Conservation (phyloP, 2,797 vertebrate species). For the Tapera naevia region DNA sequence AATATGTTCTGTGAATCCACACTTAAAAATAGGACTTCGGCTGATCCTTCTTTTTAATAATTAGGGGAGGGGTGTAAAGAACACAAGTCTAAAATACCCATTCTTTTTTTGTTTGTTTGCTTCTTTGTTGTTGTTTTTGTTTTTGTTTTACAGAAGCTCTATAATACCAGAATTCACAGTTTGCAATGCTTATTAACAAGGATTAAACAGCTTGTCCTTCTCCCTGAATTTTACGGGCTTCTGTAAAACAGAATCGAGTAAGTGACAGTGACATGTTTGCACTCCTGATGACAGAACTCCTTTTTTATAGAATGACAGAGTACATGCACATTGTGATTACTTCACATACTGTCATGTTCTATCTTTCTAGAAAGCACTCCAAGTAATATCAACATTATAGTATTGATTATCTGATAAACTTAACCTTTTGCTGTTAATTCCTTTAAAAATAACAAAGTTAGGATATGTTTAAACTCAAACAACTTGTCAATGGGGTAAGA, state of each 20-base stretch:
- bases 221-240: neutral
- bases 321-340: neutral
- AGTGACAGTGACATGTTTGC: neutral
- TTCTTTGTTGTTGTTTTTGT: neutral
- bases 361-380: neutral
- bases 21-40: neutral
- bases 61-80: neutral
- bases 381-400: neutral
- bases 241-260: neutral
- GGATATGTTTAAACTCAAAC: neutral
- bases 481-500: neutral
- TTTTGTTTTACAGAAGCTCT: neutral
- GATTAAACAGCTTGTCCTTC: neutral
- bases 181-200: neutral
- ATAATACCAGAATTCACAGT: neutral
- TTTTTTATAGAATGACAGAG: neutral
- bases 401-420: neutral
- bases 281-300: neutral
- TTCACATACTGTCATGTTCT: neutral
- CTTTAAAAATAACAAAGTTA: neutral
- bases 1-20: neutral
- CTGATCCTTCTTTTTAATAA: neutral
- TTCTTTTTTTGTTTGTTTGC: neutral
- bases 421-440: neutral
- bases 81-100: neutral